Evolutionary conservation across 1,140 invertebrate genomes (phyloP), one percentile per base, ranked within the genome.

Genomic region (Drosophila lowei): DNA sequence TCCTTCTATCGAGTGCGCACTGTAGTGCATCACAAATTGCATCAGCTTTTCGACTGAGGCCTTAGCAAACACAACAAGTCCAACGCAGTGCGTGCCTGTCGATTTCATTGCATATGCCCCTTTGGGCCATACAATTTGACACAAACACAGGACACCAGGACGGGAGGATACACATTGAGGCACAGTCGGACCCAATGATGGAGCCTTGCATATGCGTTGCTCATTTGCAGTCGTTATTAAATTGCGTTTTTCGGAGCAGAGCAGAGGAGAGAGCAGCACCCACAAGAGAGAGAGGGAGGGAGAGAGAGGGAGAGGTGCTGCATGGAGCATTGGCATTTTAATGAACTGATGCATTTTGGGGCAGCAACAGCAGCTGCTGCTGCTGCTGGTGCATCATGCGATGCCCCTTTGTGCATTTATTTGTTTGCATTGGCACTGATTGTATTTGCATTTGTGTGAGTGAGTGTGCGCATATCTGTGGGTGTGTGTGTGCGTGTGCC

Each of bases 161-260:
- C 5, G 21, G 41, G n/a, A 21, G 38, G 15, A 53, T 44, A 30
- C 71, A 60, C 61, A 79, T 53, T 16, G 57, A 49, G 25, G 18
- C 25, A 18, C 13, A 47, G 49, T 34, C 18, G 13, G 23, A 43
- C 44, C 50, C 68, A 72, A 28, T 38, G 50, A 34, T 5, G 18
- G 6, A 8, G 6, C 47, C 23, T 46, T 56, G 67, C 72, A 58
- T 68, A 68, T 88, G 65, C 65, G 65, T 68, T 68, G 81, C 83
- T 88, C 81, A 86, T 86, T 86, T 86, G 83, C 77, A 86, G 81
- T 53, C 83, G 81, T 88, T 86, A 86, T 86, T 86, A 88, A 86
- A 86, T 88, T 86, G 74, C 71, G 81, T 78, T 86, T 86, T 86
- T 86, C 56, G 57, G 52, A 77, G 53, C 41, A 16, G 28, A 34